Percentiles rank a stretch among this genome's conserved stretches.
Conservation (phyloP, 2,797 vertebrate species). For the Falco columbarius region DNA sequence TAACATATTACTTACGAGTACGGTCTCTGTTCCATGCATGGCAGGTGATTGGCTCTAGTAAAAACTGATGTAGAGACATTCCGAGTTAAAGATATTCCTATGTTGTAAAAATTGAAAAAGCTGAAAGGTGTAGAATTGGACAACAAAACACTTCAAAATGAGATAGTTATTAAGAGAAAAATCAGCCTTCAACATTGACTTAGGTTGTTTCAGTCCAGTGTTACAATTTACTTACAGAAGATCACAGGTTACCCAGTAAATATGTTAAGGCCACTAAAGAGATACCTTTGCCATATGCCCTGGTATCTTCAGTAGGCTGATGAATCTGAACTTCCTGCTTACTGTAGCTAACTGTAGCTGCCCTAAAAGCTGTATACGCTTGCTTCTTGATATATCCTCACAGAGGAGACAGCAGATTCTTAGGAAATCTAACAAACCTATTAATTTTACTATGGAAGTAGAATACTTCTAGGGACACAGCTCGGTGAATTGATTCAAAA, state of each 20-base stretch:
- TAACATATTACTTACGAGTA: conserved; percentile 84
- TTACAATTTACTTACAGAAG: not conserved
- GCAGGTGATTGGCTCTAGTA: conserved; percentile 98
- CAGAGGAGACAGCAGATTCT: not conserved
- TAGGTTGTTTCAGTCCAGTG: not conserved
- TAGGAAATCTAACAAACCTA: not conserved
- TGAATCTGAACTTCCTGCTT: not conserved
- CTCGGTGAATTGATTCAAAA: not conserved
- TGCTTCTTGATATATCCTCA: not conserved
- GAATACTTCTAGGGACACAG: not conserved
- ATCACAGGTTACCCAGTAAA: not conserved
- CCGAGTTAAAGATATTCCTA: conserved; percentile 79
- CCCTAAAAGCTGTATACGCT: not conserved
- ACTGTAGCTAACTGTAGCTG: not conserved
- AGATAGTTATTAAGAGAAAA: not conserved
- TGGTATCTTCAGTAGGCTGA: not conserved
- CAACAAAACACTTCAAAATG: not conserved
- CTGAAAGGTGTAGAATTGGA: conserved; percentile 49
- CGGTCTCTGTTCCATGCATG: conserved; percentile 98
- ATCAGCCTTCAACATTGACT: not conserved
- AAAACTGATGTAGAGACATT: conserved; percentile 99
- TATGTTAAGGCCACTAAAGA: not conserved
- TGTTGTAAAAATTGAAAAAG: conserved; percentile 55
- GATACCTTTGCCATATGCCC: not conserved
- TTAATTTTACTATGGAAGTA: not conserved